Base-by-base conservation (phyloP, 1,140 invertebrate genomes). In the Wasmannia auropunctata region DNA sequence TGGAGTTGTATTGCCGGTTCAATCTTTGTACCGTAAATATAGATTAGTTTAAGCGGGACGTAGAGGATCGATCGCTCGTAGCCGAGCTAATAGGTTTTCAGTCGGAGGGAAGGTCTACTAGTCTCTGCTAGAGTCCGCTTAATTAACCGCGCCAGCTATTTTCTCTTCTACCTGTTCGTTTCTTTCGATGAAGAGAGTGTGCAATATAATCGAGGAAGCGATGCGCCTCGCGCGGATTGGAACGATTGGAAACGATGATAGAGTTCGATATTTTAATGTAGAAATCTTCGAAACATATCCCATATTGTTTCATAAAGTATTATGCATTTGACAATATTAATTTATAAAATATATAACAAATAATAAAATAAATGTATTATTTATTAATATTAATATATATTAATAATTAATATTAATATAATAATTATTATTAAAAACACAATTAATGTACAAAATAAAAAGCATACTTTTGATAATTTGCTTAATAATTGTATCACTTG, bases 1-100 rank as follows among this genome's bases (percentile, higher is more conserved):
- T 58, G 31, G 37, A 40, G 54, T 83, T 83, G 51, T 58, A 81
- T 81, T 81, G 79, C 60, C 37, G 79, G 79, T 60, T 58, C 67
- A 74, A 83, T 83, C 79, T 83, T 83, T 83, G 67, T 72, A 81
- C 65, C 79, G 79, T 83, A 83, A 83, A 83, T 83, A 83, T 83
- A 83, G 79, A 83, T 83, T 83, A 83, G 79, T 58, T 83, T 74
- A 83, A 83, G 67, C 79, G 79, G 69, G 51, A 74, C 65, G 67
- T 83, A 28, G n/a, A n/a, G 37, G 51, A 83, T 83, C 79, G 79
- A 83, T 83, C 67, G 79, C 14, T 58, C 67, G 79, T 60, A 83
- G 79, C 51, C 56, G 67, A 83, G 79, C 51, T 83, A 83, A 83
- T 83, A 83, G 79, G 67, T 83, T 83, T 81, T 58, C 79, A 83